Evolutionary conservation across 2,888 invertebrate genomes (phyloP).

Genomic region (Aleiodes leptofemur): DNA sequence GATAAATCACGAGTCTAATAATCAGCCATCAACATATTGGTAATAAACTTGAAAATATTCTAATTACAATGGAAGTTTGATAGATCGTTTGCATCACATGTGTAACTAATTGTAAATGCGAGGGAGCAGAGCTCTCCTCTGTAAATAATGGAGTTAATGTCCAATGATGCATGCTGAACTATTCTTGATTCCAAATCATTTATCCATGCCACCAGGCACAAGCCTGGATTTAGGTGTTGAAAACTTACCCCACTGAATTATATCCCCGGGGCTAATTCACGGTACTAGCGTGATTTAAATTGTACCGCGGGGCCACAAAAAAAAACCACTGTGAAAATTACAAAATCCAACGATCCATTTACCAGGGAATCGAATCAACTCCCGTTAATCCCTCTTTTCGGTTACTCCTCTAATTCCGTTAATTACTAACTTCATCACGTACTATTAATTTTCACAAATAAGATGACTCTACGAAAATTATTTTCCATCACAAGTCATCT

Average conservation of each 20-base stretch:
- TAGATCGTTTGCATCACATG: constrained; percentile 38
- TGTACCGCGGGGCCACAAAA: constrained; percentile 41
- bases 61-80: background rate
- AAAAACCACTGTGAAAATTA: constrained; percentile 40
- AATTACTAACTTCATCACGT: constrained; percentile 53
- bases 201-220: constrained; percentile 61
- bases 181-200: constrained; percentile 62
- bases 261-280: constrained; percentile 53
- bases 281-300: constrained; percentile 54
- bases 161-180: constrained; percentile 62
- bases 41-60: no score
- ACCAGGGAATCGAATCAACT: constrained; percentile 37
- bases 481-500: background rate
- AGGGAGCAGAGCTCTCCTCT: constrained; percentile 27
- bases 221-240: constrained; percentile 54
- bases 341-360: constrained; percentile 37
- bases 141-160: constrained; percentile 55
- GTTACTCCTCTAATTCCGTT: constrained; percentile 51
- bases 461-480: background rate
- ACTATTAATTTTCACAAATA: constrained; percentile 15
- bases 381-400: constrained; percentile 16
- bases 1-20: no score
- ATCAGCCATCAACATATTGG: no score
- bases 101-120: constrained; percentile 47
- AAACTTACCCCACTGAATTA: constrained; percentile 17